Evolutionary conservation across 2,888 invertebrate genomes (phyloP).

Genomic region (Pammene aurita): DNA sequence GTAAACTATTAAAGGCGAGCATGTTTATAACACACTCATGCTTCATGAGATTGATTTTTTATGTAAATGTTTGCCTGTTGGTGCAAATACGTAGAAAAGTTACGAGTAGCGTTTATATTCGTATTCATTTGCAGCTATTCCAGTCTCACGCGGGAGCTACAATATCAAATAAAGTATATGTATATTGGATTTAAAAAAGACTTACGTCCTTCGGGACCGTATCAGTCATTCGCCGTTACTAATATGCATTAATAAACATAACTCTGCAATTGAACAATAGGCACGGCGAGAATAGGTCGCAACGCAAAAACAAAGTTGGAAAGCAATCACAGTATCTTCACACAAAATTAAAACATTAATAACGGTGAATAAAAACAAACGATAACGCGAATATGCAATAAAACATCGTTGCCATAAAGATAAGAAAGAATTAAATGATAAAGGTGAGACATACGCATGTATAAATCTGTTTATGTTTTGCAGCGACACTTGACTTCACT

Average conservation of each 20-base stretch:
- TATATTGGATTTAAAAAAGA: neutral
- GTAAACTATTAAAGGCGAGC: constrained; percentile 27
- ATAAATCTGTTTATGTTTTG: constrained; percentile 32
- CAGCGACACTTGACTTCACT: constrained; percentile 38
- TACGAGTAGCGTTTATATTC: constrained; percentile 19
- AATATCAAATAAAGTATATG: neutral
- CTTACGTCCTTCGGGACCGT: neutral
- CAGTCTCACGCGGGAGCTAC: constrained; percentile 5
- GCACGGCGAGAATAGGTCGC: constrained; percentile 27
- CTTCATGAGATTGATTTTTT: constrained; percentile 26
- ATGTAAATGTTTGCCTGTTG: constrained; percentile 24
- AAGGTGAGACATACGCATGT: constrained; percentile 30
- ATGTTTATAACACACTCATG: constrained; percentile 26
- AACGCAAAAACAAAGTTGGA: constrained; percentile 35
- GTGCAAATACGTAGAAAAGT: constrained; percentile 16
- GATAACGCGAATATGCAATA: constrained; percentile 37
- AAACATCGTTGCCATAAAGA: constrained; percentile 27
- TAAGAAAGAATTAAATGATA: too few species aligned
- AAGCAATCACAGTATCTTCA: constrained; percentile 37
- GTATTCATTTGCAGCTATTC: constrained; percentile 29
- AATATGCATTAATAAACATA: constrained; percentile 37
- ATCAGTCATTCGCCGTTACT: constrained; percentile 17
- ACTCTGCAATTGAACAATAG: constrained; percentile 36
- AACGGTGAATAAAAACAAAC: constrained; percentile 37
- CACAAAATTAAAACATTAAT: constrained; percentile 42